Evolutionary conservation across 2,888 invertebrate genomes (phyloP).

Genomic region (Chydorus sphaericus): DNA sequence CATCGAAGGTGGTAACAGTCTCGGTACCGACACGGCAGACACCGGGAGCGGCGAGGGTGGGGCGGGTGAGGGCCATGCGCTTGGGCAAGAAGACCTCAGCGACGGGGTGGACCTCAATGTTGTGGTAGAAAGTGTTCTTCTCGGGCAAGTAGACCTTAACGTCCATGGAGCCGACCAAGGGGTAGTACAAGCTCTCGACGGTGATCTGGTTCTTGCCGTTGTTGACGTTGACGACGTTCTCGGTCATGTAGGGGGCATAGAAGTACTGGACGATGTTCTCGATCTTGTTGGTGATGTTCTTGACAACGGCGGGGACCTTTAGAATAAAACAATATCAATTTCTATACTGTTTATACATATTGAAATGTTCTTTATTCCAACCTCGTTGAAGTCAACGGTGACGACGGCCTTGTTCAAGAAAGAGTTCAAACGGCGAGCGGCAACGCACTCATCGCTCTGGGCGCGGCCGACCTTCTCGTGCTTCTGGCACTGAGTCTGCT

Average conservation of each 20-base stretch:
- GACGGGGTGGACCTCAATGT: slow-evolving; percentile 17
- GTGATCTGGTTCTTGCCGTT: slow-evolving; percentile 15
- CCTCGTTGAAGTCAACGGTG: slow-evolving; percentile 16
- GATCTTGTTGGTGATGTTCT: slow-evolving; percentile 15
- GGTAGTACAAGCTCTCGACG: slow-evolving; percentile 12
- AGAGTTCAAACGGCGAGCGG: slow-evolving; percentile 12
- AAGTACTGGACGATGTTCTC: slow-evolving; percentile 14
- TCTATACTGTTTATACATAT: neutral
- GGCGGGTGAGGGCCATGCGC: neutral
- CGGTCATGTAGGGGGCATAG: slow-evolving; percentile 13
- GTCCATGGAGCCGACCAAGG: slow-evolving; percentile 15
- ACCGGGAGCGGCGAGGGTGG: slow-evolving; percentile 6
- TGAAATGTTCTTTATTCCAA: neutral
- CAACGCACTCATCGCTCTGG: slow-evolving; percentile 14
- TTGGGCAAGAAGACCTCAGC: slow-evolving; percentile 13
- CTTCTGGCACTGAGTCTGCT: neutral
- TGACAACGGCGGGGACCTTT: slow-evolving; percentile 13
- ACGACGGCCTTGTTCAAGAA: slow-evolving; percentile 16
- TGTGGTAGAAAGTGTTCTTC: slow-evolving; percentile 16
- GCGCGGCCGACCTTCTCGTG: neutral
- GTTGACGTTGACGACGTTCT: slow-evolving; percentile 13
- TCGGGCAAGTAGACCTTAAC: slow-evolving; percentile 16
- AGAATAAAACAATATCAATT: neutral
- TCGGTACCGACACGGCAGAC: slow-evolving; percentile 18
- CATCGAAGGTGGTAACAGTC: slow-evolving; percentile 24